These are phyloP conservation scores for Sinotaia quadrata DNA, from an alignment of 2,888 invertebrate genomes.

Conservation along the genomic window DNA sequence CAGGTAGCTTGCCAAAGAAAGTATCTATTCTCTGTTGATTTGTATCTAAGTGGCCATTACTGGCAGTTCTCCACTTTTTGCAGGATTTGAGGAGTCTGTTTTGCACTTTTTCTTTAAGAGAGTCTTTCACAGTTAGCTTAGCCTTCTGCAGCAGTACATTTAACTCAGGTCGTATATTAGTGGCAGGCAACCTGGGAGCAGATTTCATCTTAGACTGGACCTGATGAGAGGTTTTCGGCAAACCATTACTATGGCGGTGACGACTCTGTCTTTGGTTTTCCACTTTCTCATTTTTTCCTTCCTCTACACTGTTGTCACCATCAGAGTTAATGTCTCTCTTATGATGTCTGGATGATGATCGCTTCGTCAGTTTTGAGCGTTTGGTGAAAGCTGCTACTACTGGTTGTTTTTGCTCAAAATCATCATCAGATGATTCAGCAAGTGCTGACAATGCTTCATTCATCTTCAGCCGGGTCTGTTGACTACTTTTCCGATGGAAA, in stretches of 20 bases:
- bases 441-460: constrained; percentile 3
- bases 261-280: constrained; percentile 15
- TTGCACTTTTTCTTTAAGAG: constrained; percentile 39
- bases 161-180: constrained; percentile 30
- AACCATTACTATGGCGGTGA: not conserved
- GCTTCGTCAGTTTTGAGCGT: too few relatives aligned
- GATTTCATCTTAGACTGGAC: constrained; percentile 4
- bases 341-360: not conserved
- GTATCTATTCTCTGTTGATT: constrained; percentile 42
- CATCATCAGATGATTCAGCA: constrained; percentile 32
- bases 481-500: constrained; percentile 10
- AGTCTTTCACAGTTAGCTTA: constrained; percentile 39
- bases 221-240: not conserved
- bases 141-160: constrained; percentile 31
- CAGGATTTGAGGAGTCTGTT: constrained; percentile 33
- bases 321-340: constrained; percentile 5
- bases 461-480: constrained; percentile 18
- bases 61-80: constrained; percentile 3
- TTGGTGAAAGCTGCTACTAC: constrained; percentile 4
- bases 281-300: constrained; percentile 21
- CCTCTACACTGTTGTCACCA: not conserved
- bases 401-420: constrained; percentile 23
- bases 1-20: constrained; percentile 35
- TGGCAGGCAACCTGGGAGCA: constrained; percentile 5
- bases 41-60: constrained; percentile 42